Evolutionary conservation across 2,797 vertebrate species (phyloP).

Genomic region (Poeciliopsis presidionis): DNA sequence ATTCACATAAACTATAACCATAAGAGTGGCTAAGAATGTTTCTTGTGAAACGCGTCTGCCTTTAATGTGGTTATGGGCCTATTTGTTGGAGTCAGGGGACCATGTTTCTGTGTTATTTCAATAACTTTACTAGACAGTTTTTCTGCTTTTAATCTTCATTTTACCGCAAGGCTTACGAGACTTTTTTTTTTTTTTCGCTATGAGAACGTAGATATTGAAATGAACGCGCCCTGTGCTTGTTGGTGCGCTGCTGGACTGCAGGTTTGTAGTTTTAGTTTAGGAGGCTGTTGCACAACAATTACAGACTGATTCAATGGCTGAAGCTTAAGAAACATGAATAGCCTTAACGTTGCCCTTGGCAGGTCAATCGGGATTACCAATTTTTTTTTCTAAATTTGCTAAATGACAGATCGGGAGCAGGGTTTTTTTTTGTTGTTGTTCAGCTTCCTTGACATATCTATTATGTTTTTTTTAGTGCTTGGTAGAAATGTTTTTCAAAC

Average conservation of each 20-base stretch:
- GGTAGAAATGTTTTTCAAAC: background rate
- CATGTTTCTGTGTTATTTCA: conserved; percentile 55
- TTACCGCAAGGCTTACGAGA: conserved; percentile 35
- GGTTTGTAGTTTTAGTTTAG: background rate
- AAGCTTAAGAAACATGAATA: background rate
- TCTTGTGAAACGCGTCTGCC: conserved; percentile 13
- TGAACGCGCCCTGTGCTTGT: background rate
- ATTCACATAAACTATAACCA: conserved; percentile 1
- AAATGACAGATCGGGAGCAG: background rate
- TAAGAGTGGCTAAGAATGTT: background rate
- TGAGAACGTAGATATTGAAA: background rate
- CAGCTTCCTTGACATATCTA: background rate
- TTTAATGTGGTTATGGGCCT: conserved; percentile 66
- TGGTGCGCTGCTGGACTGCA: background rate
- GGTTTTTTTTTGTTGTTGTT: background rate
- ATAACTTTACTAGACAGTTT: conserved; percentile 55
- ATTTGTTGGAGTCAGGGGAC: conserved; percentile 58
- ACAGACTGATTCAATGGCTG: background rate
- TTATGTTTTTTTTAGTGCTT: background rate
- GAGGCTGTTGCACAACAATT: background rate
- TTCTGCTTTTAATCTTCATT: conserved; percentile 55
- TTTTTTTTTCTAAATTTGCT: background rate
- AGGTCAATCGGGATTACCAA: background rate
- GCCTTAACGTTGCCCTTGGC: background rate
- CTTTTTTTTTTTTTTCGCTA: background rate